Percentiles rank a stretch among this genome's conserved stretches.
These are phyloP conservation scores for Diloba caeruleocephala DNA, from an alignment of 2,888 invertebrate genomes.

Conservation along the genomic window DNA sequence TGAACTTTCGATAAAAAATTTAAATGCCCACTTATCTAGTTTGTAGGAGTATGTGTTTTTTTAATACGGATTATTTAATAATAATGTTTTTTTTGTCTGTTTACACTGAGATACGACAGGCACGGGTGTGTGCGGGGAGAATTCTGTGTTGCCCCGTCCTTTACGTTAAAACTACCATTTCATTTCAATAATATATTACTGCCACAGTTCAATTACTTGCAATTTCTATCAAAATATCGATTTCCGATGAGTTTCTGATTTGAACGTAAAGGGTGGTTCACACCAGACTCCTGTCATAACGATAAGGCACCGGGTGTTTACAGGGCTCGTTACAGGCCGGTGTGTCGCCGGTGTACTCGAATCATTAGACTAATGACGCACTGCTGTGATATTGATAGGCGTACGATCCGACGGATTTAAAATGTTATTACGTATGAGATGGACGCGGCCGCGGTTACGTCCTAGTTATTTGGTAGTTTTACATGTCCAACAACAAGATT, in stretches of 20 bases:
- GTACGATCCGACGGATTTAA: constrained; percentile 69
- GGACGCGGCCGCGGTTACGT: constrained; percentile 41
- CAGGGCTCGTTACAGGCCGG: constrained; percentile 65
- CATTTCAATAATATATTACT: background rate
- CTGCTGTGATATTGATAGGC: constrained; percentile 84
- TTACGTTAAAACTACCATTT: constrained; percentile 5
- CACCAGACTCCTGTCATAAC: constrained; percentile 33
- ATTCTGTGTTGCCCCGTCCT: constrained; percentile 20
- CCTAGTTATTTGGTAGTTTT: constrained; percentile 54
- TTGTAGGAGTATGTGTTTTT: constrained; percentile 84
- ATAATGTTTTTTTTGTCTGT: constrained; percentile 76
- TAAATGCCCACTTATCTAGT: constrained; percentile 77
- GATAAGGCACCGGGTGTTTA: constrained; percentile 80
- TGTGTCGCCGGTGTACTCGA: constrained; percentile 60
- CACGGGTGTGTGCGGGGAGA: constrained; percentile 65
- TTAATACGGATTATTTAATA: constrained; percentile 80
- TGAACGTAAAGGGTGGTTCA: constrained; percentile 7
- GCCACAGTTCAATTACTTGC: background rate
- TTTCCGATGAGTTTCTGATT: background rate
- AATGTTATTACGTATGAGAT: constrained; percentile 55
- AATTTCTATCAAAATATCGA: background rate
- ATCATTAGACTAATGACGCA: constrained; percentile 79
- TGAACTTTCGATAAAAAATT: constrained; percentile 56
- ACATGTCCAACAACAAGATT: constrained; percentile 32
- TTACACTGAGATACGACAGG: constrained; percentile 71